A percentile compares a stretch with the other conserved stretches of the same genome.
Conservation (phyloP, 2,888 invertebrate species). For the Terebella lapidaria region DNA sequence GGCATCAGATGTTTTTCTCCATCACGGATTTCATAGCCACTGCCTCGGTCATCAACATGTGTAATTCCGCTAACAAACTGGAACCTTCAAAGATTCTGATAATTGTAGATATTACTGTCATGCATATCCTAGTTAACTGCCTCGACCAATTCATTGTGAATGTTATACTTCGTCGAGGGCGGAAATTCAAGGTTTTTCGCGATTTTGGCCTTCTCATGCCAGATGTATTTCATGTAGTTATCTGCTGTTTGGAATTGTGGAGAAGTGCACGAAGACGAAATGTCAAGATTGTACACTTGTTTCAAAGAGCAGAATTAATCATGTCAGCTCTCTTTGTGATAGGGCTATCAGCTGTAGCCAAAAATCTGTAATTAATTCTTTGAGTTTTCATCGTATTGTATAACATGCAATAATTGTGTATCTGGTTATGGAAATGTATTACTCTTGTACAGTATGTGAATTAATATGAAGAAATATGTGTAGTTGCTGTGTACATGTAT, state of each 20-base stretch:
- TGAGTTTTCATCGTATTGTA: too few species aligned
- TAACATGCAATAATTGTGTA: too few species aligned
- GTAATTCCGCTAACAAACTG: conserved; percentile 33
- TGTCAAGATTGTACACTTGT: conserved; percentile 38
- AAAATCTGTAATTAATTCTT: conserved; percentile 22
- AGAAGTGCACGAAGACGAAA: conserved; percentile 37
- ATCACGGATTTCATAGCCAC: conserved; percentile 43
- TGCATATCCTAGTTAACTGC: conserved; percentile 45
- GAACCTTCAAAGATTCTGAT: conserved; percentile 44
- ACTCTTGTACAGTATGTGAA: too few species aligned
- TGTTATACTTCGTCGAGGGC: conserved; percentile 36
- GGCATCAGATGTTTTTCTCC: conserved; percentile 46
- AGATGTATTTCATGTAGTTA: conserved; percentile 54
- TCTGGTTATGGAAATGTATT: too few species aligned
- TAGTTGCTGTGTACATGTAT: too few species aligned
- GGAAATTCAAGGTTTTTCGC: conserved; percentile 40
- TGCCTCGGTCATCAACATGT: conserved; percentile 40
- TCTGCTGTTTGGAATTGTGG: conserved; percentile 56
- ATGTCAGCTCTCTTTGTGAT: conserved; percentile 40
- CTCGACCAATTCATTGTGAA: conserved; percentile 48
- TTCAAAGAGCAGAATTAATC: conserved; percentile 50
- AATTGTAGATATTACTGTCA: conserved; percentile 40
- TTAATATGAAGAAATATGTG: too few species aligned
- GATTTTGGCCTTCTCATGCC: conserved; percentile 47
- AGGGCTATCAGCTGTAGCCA: conserved; percentile 24